Evolutionary conservation across 2,113 vertebrate species (phyloP), one percentile per base, ranked within the genome.

Genomic region (Poicephalus meyeri): DNA sequence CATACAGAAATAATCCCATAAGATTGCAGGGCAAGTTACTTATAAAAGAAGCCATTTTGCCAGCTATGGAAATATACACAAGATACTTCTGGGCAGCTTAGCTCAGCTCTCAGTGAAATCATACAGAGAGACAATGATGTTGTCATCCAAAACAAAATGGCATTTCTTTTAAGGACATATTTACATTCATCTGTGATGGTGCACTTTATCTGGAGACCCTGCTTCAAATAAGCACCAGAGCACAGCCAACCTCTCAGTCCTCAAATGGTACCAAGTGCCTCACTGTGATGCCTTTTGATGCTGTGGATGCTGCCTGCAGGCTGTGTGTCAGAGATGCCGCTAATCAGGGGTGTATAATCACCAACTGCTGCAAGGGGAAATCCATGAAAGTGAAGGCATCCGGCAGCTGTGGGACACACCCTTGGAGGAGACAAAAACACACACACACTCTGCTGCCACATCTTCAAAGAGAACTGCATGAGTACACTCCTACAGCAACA

Each of bases 391-490:
- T 23, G 60, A 91, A 96, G 92, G 92, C 94, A 82, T 78, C 77
- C n/a, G 18, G 95, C 92, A 95, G 95, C 82, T 94, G 96, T 61
- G 61, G 77, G 90, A 92, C 96, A 95, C 96, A 88, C 71, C 96
- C 94, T 42, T 69, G 84, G 78, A 93, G 60, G 80, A 97, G 60
- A 65, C 73, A 85, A n/a, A 88, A 50, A 81, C 39, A 39, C 37
- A 66, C 39, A 29, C 28, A 63, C 58, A 49, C 70, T 53, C 70
- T 78, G 63, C 78, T 91, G 76, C 33, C 70, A 49, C 77, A 66
- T 96, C 97, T 98, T 97, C 97, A 98, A 97, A 98, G 94, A 15
- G 17, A 95, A 73, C 9, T 18, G 49, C 17, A 60, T 77, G 42
- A 88, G 41, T 31, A 60, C 24, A 11, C 23, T 93, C 44, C 85